These are phyloP conservation scores for Corydoras sp. DNA, from an alignment of 2,113 vertebrate genomes.

Conservation along the genomic window DNA sequence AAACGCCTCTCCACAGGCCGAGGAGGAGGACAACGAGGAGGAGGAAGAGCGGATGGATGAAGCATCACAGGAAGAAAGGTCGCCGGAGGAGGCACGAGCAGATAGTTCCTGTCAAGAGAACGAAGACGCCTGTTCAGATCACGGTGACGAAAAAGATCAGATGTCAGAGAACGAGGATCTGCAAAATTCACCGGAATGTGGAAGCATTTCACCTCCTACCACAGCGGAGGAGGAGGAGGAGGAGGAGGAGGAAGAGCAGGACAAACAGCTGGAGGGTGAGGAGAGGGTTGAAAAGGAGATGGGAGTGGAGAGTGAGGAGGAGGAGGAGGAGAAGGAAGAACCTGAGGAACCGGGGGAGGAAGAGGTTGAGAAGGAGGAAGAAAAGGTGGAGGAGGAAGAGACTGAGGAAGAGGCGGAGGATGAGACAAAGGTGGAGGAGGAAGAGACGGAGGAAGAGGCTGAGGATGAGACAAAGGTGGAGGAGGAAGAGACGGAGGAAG, in stretches of 20 bases:
- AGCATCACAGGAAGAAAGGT: neutral
- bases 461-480: neutral
- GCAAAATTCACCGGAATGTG: too few relatives aligned
- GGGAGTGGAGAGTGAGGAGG: neutral
- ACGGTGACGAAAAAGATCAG: neutral
- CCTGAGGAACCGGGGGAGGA: neutral
- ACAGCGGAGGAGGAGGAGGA: constrained; percentile 32
- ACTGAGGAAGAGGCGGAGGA: constrained; percentile 29
- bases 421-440: constrained; percentile 30
- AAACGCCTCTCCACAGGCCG: too few relatives aligned
- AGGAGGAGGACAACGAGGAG: neutral
- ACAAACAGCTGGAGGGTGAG: neutral
- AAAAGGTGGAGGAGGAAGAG: constrained; percentile 30
- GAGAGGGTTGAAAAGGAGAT: neutral
- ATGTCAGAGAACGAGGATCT: neutral
- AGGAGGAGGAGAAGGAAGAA: neutral
- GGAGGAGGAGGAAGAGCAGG: neutral
- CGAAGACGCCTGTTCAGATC: neutral
- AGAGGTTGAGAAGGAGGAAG: neutral
- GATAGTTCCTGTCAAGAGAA: neutral
- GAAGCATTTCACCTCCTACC: too few relatives aligned
- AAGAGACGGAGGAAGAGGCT: neutral
- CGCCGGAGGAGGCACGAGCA: neutral
- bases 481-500: neutral
- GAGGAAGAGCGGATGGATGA: neutral